Evolutionary conservation across 2,113 vertebrate species (phyloP).

Genomic region (Campylorhamphus procurvoides): DNA sequence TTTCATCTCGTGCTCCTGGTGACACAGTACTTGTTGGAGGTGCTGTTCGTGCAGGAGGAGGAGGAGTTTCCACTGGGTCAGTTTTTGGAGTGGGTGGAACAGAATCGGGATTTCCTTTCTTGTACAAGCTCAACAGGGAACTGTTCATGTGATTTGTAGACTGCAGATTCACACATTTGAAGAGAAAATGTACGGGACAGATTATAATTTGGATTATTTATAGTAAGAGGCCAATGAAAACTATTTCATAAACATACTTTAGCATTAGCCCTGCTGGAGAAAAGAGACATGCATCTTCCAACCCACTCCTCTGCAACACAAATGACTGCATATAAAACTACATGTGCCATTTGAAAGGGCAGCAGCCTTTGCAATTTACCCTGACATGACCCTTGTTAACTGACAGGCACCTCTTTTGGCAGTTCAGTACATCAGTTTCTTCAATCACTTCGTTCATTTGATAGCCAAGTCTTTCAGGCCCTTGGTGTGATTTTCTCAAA

Average conservation of each 20-base stretch:
- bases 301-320: neutral
- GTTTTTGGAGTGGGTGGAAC: constrained; percentile 47
- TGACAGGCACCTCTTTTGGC: neutral
- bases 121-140: constrained; percentile 89
- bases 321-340: neutral
- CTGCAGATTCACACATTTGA: constrained; percentile 64
- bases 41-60: neutral
- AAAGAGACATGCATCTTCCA: neutral
- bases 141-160: constrained; percentile 89
- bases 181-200: neutral
- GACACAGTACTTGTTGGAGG: neutral
- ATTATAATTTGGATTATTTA: neutral
- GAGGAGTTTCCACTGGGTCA: neutral
- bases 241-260: neutral
- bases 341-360: neutral
- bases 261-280: neutral
- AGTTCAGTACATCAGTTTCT: neutral
- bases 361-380: neutral
- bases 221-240: neutral
- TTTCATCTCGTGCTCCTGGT: neutral
- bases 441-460: neutral
- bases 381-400: neutral
- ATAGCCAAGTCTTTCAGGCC: neutral
- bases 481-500: neutral
- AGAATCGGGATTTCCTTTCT: constrained; percentile 78